A percentile compares a stretch with the other conserved stretches of the same genome.
Evolutionary conservation across 2,888 invertebrate genomes (phyloP).

Genomic region (Nasonovia ribisnigri): DNA sequence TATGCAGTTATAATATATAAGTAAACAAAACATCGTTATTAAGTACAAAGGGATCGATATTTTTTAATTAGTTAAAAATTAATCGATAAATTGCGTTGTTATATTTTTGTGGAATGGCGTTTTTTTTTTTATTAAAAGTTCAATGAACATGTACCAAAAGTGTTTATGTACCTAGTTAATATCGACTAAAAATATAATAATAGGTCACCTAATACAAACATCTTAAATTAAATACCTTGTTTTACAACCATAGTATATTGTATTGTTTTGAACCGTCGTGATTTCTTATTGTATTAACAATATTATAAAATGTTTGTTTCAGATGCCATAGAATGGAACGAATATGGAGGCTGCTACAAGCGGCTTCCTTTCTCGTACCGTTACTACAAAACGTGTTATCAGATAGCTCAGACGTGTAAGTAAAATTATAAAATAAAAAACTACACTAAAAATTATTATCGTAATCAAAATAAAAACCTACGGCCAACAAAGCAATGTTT

Average conservation of each 20-base stretch:
- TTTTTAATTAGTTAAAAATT: not conserved
- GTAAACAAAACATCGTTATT: not conserved
- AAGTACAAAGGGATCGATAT: not conserved
- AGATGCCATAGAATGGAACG: constrained; percentile 95
- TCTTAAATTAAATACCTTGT: not conserved
- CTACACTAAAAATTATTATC: not conserved
- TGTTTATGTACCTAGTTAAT: not conserved
- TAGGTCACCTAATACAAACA: not conserved
- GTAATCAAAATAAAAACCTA: not conserved
- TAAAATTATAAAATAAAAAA: constrained; percentile 67
- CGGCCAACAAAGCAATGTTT: not conserved
- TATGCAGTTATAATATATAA: not conserved
- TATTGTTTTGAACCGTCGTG: not conserved
- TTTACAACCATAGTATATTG: not conserved
- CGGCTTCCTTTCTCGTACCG: constrained; percentile 70
- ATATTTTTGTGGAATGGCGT: not conserved
- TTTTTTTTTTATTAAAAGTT: not conserved
- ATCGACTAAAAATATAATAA: not conserved
- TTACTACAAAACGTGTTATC: constrained; percentile 69
- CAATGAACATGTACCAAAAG: not conserved
- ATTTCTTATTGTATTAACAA: not conserved
- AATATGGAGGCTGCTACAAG: constrained; percentile 85
- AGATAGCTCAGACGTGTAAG: constrained; percentile 69
- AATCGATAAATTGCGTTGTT: not conserved
- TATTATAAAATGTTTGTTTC: constrained; percentile 71